Evolutionary conservation across 2,113 vertebrate species (phyloP).

Genomic region (Cheirogaleus medius): DNA sequence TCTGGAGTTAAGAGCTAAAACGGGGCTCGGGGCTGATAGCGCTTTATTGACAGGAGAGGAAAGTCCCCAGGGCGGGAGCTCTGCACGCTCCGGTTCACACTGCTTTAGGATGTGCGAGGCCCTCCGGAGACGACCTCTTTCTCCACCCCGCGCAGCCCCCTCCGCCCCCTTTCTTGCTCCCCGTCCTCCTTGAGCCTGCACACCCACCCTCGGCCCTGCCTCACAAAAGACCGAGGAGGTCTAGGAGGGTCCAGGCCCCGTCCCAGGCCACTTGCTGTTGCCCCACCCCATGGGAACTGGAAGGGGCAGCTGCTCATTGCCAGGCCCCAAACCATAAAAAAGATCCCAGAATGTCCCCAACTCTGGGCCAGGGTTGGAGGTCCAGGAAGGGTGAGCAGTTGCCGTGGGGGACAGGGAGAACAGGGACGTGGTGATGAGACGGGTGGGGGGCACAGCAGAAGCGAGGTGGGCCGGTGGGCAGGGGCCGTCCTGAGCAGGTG

Average conservation of each 20-base stretch:
- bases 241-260: neutral
- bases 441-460: neutral
- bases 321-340: neutral
- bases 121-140: constrained; percentile 78
- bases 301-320: neutral
- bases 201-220: neutral
- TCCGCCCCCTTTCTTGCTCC: constrained; percentile 75
- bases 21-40: constrained; percentile 76
- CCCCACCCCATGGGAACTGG: neutral
- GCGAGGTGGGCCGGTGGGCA: neutral
- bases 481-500: neutral
- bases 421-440: neutral
- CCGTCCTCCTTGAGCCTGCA: constrained; percentile 55
- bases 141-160: neutral
- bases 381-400: fast-evolving
- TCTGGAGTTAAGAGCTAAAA: constrained; percentile 82
- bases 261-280: neutral
- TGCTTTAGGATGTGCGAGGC: constrained; percentile 86
- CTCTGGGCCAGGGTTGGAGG: neutral
- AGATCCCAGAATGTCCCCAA: neutral
- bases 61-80: constrained; percentile 82
- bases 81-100: constrained; percentile 71
- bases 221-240: neutral
- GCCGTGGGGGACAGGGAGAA: neutral
- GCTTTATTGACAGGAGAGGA: constrained; percentile 86